phyloP scores from a whole-genome alignment of 1,140 invertebrate genomes.

The Nasonia giraulti region DNA sequence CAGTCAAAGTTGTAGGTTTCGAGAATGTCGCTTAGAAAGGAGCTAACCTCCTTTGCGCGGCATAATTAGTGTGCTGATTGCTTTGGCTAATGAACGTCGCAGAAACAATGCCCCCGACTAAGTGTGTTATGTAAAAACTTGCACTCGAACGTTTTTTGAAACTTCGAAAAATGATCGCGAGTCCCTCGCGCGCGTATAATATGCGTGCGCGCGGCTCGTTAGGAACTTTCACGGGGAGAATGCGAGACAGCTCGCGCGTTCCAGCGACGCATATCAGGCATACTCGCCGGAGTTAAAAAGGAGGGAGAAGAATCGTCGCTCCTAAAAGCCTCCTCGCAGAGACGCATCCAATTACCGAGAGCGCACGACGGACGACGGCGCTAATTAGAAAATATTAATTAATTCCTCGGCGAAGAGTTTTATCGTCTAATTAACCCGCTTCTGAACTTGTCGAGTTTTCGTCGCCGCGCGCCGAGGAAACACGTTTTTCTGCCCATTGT shows the following conservation, averaged over 20 bases:
- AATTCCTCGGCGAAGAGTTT: slow-evolving; percentile 62
- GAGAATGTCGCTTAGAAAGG: not conserved
- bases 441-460: slow-evolving; percentile 44
- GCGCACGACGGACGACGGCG: slow-evolving; percentile 45
- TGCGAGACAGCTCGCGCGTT: too few relatives aligned
- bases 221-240: too few relatives aligned
- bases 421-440: slow-evolving; percentile 63
- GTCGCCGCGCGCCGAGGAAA: not conserved
- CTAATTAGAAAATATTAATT: slow-evolving; percentile 66
- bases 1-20: not conserved
- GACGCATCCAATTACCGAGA: slow-evolving; percentile 57
- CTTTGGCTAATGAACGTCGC: not conserved
- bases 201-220: too few relatives aligned
- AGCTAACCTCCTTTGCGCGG: too few relatives aligned
- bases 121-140: not conserved
- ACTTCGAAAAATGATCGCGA: too few relatives aligned
- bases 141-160: too few relatives aligned
- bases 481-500: not conserved
- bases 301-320: not conserved
- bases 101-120: not conserved
- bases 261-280: too few relatives aligned
- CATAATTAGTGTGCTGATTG: not conserved
- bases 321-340: slow-evolving; percentile 29
- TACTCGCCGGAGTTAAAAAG: too few relatives aligned
- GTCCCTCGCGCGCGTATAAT: too few relatives aligned